A percentile compares a stretch with the other conserved stretches of the same genome.
Evolutionary conservation across 2,113 vertebrate species (phyloP).

Genomic region (Todiramphus saurophagus): DNA sequence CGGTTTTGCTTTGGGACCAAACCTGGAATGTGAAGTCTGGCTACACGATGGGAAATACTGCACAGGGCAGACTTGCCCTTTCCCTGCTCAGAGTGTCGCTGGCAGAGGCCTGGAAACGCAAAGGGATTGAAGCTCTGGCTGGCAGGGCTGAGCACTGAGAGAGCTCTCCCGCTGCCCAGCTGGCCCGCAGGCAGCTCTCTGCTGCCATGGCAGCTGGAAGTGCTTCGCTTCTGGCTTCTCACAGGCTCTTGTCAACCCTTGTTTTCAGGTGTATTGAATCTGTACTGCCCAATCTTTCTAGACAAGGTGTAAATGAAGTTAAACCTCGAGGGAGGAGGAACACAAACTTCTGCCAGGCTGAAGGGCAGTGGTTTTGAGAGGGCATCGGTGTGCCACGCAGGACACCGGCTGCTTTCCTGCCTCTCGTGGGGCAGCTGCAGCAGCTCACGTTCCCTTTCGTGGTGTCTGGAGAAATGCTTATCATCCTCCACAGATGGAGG

Average conservation of each 20-base stretch:
- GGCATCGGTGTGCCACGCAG: accelerated
- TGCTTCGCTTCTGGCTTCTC: neutral
- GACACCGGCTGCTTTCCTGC: neutral
- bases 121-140: neutral
- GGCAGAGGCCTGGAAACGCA: neutral
- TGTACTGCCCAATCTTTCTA: neutral
- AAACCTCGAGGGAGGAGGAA: neutral
- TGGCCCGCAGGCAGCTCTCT: neutral
- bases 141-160: neutral
- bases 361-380: neutral
- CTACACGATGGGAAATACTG: neutral
- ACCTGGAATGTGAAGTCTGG: neutral
- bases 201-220: neutral
- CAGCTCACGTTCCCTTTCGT: neutral
- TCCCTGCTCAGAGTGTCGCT: neutral
- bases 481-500: slow-evolving; percentile 38
- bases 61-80: neutral
- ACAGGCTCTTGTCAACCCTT: neutral
- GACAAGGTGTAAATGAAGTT: neutral
- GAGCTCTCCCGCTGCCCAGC: neutral
- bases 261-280: neutral
- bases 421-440: neutral
- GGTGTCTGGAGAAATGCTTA: slow-evolving; percentile 6
- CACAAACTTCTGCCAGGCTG: neutral
- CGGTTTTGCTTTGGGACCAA: neutral